Conservation (phyloP, 2,888 invertebrate genomes). For the Beris chalybata region DNA sequence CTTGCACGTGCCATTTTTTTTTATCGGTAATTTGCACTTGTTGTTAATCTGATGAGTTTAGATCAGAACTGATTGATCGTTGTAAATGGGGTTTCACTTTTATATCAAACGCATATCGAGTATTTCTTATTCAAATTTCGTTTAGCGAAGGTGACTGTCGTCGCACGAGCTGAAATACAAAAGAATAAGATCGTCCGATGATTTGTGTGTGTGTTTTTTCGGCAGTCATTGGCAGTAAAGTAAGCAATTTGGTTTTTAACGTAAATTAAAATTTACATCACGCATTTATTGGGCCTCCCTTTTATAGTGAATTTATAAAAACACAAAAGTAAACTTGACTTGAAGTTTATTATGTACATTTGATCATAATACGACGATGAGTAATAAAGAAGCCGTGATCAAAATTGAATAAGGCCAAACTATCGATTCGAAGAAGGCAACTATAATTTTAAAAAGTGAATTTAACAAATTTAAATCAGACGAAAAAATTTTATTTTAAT, state of each 20-base stretch:
- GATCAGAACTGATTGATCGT: conserved; percentile 21
- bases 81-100: conserved; percentile 12
- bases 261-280: conserved; percentile 18
- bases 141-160: conserved; percentile 22
- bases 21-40: neutral
- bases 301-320: neutral
- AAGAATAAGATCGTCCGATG: neutral
- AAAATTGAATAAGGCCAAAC: conserved; percentile 11
- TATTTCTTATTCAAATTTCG: conserved; percentile 25
- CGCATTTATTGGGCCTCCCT: conserved; percentile 20
- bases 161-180: neutral
- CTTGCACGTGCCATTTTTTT: conserved; percentile 6
- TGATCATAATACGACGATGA: conserved; percentile 1
- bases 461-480: too few species aligned
- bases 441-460: too few species aligned
- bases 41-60: conserved; percentile 3
- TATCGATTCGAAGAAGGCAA: conserved; percentile 3
- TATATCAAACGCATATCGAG: conserved; percentile 14
- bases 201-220: neutral
- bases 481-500: neutral
- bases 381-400: neutral
- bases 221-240: conserved; percentile 4
- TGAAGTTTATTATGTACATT: conserved; percentile 3
- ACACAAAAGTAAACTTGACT: conserved; percentile 15
- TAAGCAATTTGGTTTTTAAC: neutral